A percentile compares a stretch with the other conserved stretches of the same genome.
These are phyloP conservation scores for Wasmannia auropunctata DNA, from an alignment of 1,140 invertebrate genomes.

Conservation along the genomic window DNA sequence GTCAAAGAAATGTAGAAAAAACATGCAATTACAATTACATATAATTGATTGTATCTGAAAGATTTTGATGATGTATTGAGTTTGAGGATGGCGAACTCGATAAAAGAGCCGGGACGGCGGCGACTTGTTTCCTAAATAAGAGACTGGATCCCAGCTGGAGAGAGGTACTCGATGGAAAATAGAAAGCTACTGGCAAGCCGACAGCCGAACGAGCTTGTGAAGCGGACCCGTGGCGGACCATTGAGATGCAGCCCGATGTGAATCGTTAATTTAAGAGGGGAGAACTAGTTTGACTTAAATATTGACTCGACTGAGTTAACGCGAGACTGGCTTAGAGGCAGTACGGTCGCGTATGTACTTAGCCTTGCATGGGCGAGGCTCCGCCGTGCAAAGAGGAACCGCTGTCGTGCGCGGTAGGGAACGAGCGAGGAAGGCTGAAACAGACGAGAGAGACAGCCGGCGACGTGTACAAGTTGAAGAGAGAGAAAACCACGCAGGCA, in stretches of 20 bases:
- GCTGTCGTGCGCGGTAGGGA: background rate
- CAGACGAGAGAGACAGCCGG: background rate
- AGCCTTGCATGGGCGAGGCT: conserved; percentile 58
- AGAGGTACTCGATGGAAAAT: conserved; percentile 12
- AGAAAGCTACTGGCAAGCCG: conserved; percentile 20
- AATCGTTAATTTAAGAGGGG: conserved; percentile 74
- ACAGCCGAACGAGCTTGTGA: conserved; percentile 51
- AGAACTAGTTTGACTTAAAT: conserved; percentile 70
- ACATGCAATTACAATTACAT: too few species aligned
- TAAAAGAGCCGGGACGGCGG: too few species aligned
- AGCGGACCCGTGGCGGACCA: conserved; percentile 39
- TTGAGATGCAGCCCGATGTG: conserved; percentile 67
- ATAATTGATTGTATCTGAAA: background rate
- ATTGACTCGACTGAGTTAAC: conserved; percentile 71
- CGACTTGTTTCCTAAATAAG: conserved; percentile 13
- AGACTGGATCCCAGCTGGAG: background rate
- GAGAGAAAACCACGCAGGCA: background rate
- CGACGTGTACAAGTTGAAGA: conserved; percentile 15
- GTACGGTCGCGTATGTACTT: conserved; percentile 69
- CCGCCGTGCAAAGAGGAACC: conserved; percentile 50
- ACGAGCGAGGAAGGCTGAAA: background rate
- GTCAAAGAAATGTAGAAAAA: too few species aligned
- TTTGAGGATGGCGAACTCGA: background rate
- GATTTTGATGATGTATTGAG: background rate
- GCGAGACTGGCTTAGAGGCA: conserved; percentile 45